Evolutionary conservation across 1,140 invertebrate species (phyloP).

Genomic region (Octopus bimaculoides): DNA sequence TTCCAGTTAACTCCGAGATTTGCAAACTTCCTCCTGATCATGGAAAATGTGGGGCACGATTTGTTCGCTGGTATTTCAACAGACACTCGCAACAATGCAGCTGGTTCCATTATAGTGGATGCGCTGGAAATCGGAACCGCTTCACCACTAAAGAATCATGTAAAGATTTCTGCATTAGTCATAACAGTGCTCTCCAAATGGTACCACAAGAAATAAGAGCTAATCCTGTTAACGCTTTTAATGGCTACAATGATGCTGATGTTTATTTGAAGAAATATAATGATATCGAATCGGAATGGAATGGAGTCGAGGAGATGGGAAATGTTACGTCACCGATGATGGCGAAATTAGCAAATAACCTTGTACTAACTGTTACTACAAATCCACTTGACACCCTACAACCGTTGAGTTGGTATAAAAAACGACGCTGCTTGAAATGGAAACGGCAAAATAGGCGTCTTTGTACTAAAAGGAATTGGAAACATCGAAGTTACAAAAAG

Average conservation of each 20-base stretch:
- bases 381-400: too few relatives aligned
- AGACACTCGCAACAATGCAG: slow-evolving; percentile 59
- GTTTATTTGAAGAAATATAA: not conserved
- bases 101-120: slow-evolving; percentile 68
- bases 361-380: too few relatives aligned
- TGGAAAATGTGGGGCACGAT: slow-evolving; percentile 64
- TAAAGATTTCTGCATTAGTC: slow-evolving; percentile 20
- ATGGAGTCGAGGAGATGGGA: not conserved
- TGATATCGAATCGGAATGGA: not conserved
- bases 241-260: not conserved
- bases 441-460: not conserved
- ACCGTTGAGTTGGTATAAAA: too few relatives aligned
- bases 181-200: not conserved
- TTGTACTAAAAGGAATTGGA: not conserved
- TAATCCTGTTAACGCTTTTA: not conserved
- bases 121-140: slow-evolving; percentile 69
- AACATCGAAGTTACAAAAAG: not conserved
- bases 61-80: slow-evolving; percentile 65
- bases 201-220: not conserved
- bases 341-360: not conserved
- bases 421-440: not conserved
- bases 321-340: not conserved
- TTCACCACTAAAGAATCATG: slow-evolving; percentile 56
- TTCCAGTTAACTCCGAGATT: slow-evolving; percentile 31
- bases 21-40: slow-evolving; percentile 51